phyloP scores from a whole-genome alignment of 1,140 invertebrate species.

The Leptestheria dahalacensis region DNA sequence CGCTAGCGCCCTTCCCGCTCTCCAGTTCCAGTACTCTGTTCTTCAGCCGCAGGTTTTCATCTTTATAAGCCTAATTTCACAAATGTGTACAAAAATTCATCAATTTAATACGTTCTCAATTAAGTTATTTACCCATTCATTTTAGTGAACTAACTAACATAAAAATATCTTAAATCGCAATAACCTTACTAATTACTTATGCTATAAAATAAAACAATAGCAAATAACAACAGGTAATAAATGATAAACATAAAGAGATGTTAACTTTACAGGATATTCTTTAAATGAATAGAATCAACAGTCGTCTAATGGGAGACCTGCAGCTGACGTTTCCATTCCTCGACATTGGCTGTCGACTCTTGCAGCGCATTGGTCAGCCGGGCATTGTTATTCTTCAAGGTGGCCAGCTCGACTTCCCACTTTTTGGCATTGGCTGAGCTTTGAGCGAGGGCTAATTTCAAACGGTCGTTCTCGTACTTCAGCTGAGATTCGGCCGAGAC shows the following conservation, averaged over 20 bases:
- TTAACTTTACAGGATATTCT: no score
- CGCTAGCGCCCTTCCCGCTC: constrained; percentile 40
- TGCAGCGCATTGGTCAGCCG: constrained; percentile 86
- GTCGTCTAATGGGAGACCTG: constrained; percentile 32
- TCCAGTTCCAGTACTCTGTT: constrained; percentile 54
- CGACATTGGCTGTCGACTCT: constrained; percentile 92
- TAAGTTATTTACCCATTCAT: no score
- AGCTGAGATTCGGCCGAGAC: constrained; percentile 65
- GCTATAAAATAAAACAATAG: no score
- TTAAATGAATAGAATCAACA: background rate
- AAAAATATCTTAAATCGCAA: no score
- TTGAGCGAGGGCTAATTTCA: constrained; percentile 87
- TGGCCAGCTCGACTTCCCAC: constrained; percentile 93
- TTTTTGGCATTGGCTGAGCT: constrained; percentile 94
- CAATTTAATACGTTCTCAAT: no score
- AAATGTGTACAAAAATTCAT: no score
- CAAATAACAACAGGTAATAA: no score
- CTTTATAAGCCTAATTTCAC: constrained; percentile 71
- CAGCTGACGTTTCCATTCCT: constrained; percentile 94
- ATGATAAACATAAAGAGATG: no score
- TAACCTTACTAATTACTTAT: no score
- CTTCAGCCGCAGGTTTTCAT: constrained; percentile 82
- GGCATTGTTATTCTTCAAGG: constrained; percentile 89
- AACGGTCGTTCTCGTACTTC: constrained; percentile 90
- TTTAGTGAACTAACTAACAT: no score